Percentiles rank a stretch among this genome's conserved stretches.
These are phyloP conservation scores for Trochalopteron elliotii DNA, from an alignment of 2,113 vertebrate species.

Conservation along the genomic window DNA sequence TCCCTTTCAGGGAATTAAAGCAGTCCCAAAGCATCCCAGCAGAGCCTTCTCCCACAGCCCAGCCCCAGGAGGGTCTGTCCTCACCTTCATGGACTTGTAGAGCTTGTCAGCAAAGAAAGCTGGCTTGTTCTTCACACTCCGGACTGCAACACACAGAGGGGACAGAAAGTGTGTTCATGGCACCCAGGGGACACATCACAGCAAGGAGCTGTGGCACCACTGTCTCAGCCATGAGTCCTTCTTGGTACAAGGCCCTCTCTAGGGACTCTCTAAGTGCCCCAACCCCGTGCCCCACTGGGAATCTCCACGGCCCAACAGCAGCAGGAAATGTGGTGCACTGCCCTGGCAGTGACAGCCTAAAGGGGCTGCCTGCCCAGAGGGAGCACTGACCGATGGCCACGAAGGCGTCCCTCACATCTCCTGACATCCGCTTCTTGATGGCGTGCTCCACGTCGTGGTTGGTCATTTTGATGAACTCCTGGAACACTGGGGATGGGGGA, in stretches of 20 bases:
- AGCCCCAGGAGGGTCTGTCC: neutral
- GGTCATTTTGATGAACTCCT: constrained; percentile 91
- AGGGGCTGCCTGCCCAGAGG: neutral
- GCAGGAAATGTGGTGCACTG: neutral
- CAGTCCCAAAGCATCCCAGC: neutral
- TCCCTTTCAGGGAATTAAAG: neutral
- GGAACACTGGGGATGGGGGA: constrained; percentile 83
- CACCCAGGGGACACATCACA: neutral
- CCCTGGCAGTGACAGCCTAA: neutral
- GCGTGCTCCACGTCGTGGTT: constrained; percentile 94
- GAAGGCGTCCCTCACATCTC: constrained; percentile 87
- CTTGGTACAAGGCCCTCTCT: neutral
- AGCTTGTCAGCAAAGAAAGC: constrained; percentile 94
- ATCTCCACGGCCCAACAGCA: fast-evolving
- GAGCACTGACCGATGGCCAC: constrained; percentile 86
- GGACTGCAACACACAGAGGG: constrained; percentile 76
- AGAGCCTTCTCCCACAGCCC: neutral
- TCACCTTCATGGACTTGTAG: constrained; percentile 98
- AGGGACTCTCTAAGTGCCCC: neutral
- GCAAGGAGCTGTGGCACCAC: neutral
- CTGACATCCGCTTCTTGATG: constrained; percentile 95
- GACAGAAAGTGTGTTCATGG: neutral
- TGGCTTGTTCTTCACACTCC: constrained; percentile 93
- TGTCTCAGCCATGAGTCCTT: neutral
- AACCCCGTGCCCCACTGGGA: fast-evolving